phyloP scores from a whole-genome alignment of 2,888 invertebrate genomes.

The Mythimna lalbum region DNA sequence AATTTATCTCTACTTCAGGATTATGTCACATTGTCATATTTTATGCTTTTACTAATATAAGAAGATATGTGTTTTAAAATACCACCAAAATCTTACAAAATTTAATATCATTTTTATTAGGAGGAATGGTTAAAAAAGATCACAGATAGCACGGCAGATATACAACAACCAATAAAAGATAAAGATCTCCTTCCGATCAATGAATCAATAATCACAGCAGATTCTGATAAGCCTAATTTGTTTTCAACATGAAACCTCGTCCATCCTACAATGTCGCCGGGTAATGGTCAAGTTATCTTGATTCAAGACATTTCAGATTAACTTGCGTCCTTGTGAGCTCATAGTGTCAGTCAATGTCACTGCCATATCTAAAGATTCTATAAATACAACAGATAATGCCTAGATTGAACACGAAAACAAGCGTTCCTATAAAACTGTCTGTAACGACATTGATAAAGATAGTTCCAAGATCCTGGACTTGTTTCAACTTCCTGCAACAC shows the following conservation, averaged over 20 bases:
- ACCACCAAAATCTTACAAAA: background rate
- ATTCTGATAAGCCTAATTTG: conserved; percentile 2
- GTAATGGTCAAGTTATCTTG: conserved; percentile 29
- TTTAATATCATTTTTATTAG: no score
- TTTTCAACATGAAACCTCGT: background rate
- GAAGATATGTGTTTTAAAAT: no score
- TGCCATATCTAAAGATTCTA: conserved; percentile 31
- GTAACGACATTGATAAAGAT: conserved; percentile 9
- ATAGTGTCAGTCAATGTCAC: conserved; percentile 35
- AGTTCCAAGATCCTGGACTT: background rate
- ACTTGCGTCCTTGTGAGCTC: conserved; percentile 17
- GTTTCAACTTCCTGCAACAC: background rate
- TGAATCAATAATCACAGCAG: background rate
- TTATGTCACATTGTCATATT: background rate
- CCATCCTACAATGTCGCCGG: conserved; percentile 15
- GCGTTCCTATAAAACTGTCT: conserved; percentile 6
- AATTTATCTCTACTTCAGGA: background rate
- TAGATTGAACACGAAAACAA: conserved; percentile 1
- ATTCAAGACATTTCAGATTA: conserved; percentile 23
- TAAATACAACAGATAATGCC: conserved; percentile 17
- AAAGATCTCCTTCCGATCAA: background rate
- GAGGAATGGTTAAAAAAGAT: background rate
- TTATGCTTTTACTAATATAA: no score
- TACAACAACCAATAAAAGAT: background rate
- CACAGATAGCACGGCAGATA: background rate